A percentile compares a stretch with the other conserved stretches of the same genome.
These are phyloP conservation scores for Okamejei kenojei DNA, from an alignment of 2,797 vertebrate species.

Conservation along the genomic window DNA sequence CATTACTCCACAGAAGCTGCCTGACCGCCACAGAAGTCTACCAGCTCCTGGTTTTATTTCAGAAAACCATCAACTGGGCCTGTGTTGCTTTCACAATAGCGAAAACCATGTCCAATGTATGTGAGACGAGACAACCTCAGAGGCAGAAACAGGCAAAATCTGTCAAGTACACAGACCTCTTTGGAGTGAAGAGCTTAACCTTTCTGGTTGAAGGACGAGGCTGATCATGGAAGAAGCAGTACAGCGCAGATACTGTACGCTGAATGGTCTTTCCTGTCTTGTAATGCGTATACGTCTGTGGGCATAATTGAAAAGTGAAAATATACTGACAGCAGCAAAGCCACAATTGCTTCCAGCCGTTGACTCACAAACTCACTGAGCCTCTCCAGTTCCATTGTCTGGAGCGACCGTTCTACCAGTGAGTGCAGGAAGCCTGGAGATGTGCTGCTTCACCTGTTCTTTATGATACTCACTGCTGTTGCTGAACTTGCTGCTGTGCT, in stretches of 20 bases:
- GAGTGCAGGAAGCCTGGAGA: slow-evolving; percentile 40
- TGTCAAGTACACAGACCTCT: background rate
- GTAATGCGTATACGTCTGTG: background rate
- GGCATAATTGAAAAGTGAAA: background rate
- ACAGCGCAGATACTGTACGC: background rate
- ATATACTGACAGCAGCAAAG: background rate
- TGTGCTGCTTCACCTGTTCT: slow-evolving; percentile 40
- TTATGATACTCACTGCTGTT: slow-evolving; percentile 50
- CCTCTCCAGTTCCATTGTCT: slow-evolving; percentile 41
- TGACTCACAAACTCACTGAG: slow-evolving; percentile 45
- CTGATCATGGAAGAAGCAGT: background rate
- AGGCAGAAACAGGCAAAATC: background rate
- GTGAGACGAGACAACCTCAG: background rate
- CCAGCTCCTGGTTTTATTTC: too few relatives aligned
- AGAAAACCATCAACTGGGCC: too few relatives aligned
- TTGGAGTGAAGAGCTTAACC: background rate
- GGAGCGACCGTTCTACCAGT: slow-evolving; percentile 38
- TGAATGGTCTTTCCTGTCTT: background rate
- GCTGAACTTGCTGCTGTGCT: slow-evolving; percentile 47
- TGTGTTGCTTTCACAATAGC: too few relatives aligned
- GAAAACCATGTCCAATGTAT: background rate
- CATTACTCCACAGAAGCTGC: too few relatives aligned
- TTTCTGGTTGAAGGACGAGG: background rate
- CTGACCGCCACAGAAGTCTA: too few relatives aligned
- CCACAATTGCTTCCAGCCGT: background rate